Percentiles rank a stretch among this genome's conserved stretches.
These are phyloP conservation scores for Cyphomyrmex costatus DNA, from an alignment of 1,140 invertebrate species.

Conservation along the genomic window DNA sequence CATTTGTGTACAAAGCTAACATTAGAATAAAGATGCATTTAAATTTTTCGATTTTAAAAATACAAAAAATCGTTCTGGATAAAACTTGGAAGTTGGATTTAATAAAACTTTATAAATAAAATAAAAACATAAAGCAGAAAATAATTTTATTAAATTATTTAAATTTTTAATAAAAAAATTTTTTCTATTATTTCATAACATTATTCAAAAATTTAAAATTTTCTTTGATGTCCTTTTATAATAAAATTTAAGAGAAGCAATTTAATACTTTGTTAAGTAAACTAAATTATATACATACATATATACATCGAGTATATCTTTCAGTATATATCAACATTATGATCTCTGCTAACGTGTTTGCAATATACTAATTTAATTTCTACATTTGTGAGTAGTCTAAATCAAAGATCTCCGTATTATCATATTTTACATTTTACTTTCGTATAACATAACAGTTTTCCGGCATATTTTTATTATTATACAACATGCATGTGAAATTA, in stretches of 20 bases:
- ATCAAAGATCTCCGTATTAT: neutral
- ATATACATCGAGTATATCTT: no score
- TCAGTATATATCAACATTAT: neutral
- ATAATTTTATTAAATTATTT: neutral
- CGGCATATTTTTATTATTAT: slow-evolving; percentile 34
- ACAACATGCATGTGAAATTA: neutral
- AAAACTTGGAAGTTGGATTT: neutral
- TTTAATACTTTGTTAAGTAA: neutral
- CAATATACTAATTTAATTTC: slow-evolving; percentile 13
- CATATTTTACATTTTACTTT: neutral
- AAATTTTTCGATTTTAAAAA: neutral
- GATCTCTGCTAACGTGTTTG: neutral
- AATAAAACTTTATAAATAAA: neutral
- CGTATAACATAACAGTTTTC: neutral
- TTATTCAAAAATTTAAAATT: neutral
- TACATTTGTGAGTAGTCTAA: neutral
- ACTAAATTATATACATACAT: no score
- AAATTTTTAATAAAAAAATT: no score
- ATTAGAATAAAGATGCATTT: neutral
- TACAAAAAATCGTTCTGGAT: neutral
- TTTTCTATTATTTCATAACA: no score
- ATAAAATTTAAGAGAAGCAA: neutral
- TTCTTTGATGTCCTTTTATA: neutral
- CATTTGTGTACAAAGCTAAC: neutral
- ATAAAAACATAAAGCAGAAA: neutral